Evolutionary conservation across 2,888 invertebrate genomes (phyloP).

Genomic region (Heliconius sara): DNA sequence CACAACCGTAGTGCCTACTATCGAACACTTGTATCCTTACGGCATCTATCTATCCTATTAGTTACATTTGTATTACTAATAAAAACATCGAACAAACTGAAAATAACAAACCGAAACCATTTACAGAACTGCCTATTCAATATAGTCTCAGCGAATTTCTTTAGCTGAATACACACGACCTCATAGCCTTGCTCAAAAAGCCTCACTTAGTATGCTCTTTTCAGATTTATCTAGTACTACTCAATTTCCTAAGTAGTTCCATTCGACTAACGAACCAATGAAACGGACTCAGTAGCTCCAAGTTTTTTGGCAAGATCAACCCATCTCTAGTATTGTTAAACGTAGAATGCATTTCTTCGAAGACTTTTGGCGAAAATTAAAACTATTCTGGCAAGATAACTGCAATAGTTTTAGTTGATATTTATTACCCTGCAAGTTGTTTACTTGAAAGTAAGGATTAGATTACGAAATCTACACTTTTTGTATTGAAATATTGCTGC

Average conservation of each 20-base stretch:
- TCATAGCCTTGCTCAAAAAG: constrained; percentile 37
- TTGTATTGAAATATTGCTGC: constrained; percentile 30
- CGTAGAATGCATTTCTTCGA: constrained; percentile 57
- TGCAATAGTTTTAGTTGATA: constrained; percentile 48
- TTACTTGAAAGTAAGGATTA: constrained; percentile 15
- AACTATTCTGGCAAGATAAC: constrained; percentile 63
- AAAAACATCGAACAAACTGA: background rate
- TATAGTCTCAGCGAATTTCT: constrained; percentile 26
- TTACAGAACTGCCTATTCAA: constrained; percentile 26
- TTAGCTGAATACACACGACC: constrained; percentile 33
- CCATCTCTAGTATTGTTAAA: constrained; percentile 51
- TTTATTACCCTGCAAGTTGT: constrained; percentile 43
- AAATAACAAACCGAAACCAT: constrained; percentile 28
- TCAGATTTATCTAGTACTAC: constrained; percentile 57
- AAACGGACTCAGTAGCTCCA: constrained; percentile 54
- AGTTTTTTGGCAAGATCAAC: constrained; percentile 65
- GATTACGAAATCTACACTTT: constrained; percentile 27
- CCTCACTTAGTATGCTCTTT: constrained; percentile 42
- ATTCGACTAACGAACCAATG: constrained; percentile 65
- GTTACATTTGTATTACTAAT: background rate
- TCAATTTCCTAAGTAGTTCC: constrained; percentile 67
- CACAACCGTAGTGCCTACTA: too few relatives aligned
- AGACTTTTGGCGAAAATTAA: constrained; percentile 57
- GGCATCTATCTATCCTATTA: too few relatives aligned
- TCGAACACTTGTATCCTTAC: too few relatives aligned